These are phyloP conservation scores for Petromus typicus DNA, from an alignment of 2,113 vertebrate genomes.

Conservation along the genomic window DNA sequence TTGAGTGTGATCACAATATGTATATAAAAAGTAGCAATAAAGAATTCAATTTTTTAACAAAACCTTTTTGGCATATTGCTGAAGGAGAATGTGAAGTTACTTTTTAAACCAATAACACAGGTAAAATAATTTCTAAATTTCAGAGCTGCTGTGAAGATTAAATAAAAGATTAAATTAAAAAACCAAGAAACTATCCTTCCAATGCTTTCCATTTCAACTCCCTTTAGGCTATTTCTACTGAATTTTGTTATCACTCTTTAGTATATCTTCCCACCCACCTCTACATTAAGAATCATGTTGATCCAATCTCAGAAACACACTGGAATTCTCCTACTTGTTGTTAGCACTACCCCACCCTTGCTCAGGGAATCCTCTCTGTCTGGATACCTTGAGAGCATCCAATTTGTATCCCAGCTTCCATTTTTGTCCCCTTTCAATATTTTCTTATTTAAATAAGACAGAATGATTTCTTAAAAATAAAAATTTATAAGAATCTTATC, in stretches of 20 bases:
- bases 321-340: background rate
- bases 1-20: no score
- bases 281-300: background rate
- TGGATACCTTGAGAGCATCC: background rate
- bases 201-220: background rate
- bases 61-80: background rate
- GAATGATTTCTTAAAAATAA: background rate
- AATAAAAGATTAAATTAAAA: background rate
- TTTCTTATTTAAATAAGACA: background rate
- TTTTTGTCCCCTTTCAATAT: background rate
- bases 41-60: no score
- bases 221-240: background rate
- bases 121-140: background rate
- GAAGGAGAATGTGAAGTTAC: background rate
- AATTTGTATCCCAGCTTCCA: background rate
- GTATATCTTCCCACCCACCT: background rate
- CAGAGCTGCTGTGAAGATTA: background rate
- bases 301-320: background rate
- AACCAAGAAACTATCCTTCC: background rate
- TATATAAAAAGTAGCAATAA: no score
- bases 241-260: background rate
- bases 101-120: background rate
- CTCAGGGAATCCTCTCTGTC: background rate
- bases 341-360: background rate
- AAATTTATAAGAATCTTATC: no score